Conservation (phyloP, 2,113 vertebrate species). For the Scatophagus argus region DNA sequence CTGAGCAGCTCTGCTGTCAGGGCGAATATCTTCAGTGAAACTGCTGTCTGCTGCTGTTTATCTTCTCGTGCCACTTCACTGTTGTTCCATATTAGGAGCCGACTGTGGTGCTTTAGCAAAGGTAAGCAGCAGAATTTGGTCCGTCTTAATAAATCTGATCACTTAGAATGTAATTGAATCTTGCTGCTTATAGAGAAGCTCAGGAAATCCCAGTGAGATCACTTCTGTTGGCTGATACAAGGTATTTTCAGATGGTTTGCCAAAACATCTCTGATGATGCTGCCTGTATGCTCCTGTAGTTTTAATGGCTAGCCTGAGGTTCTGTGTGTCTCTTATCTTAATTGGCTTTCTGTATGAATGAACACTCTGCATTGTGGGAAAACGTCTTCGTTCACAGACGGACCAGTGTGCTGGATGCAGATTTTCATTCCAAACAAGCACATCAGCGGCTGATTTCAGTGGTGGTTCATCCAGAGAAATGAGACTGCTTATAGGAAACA, state of each 20-base stretch:
- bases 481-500: neutral
- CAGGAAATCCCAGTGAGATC: neutral
- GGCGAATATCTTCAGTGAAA: neutral
- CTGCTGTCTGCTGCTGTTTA: conserved; percentile 17
- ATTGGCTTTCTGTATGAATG: neutral
- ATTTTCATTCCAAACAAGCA: neutral
- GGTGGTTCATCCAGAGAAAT: neutral
- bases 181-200: neutral
- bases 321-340: neutral
- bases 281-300: conserved; percentile 9
- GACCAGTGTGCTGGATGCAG: neutral
- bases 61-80: neutral
- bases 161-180: neutral
- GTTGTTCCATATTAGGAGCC: neutral
- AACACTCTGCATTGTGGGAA: neutral
- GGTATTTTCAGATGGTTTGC: neutral
- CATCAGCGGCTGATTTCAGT: neutral
- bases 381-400: neutral
- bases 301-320: conserved; percentile 18
- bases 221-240: neutral
- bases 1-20: conserved; percentile 25
- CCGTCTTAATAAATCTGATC: neutral
- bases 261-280: conserved; percentile 7
- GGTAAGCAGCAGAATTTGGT: neutral
- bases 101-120: neutral